These are phyloP conservation scores for Pocillopora verrucosa DNA, from an alignment of 64 coral and sea anemone genomes.

Conservation along the genomic window DNA sequence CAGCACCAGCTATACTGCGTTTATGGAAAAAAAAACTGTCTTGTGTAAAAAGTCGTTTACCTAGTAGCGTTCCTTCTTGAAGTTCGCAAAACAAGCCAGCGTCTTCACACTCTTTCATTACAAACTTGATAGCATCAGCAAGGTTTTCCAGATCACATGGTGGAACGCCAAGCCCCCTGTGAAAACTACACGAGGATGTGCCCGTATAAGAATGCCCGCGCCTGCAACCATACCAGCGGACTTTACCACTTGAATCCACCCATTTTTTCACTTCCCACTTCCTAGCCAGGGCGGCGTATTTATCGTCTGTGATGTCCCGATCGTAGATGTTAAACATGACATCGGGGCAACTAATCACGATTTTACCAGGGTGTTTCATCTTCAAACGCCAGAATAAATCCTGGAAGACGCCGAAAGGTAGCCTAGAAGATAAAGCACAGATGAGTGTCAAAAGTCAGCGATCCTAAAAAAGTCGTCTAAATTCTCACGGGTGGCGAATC, in stretches of 20 bases:
- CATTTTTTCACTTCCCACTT: constrained; percentile 91
- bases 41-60: constrained; percentile 1
- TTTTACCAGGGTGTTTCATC: constrained; percentile 32
- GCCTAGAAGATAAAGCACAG: constrained; percentile 12
- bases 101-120: constrained; percentile 96
- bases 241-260: constrained; percentile 82
- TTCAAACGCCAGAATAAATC: constrained; percentile 86
- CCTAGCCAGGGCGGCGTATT: constrained; percentile 61
- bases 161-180: constrained; percentile 61
- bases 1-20: too few species aligned
- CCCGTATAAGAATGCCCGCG: constrained; percentile 39
- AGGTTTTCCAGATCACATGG: constrained; percentile 93
- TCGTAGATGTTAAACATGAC: constrained; percentile 91
- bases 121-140: constrained; percentile 90
- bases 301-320: constrained; percentile 35
- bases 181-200: constrained; percentile 23
- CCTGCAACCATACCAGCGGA: constrained; percentile 96
- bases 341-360: constrained; percentile 87
- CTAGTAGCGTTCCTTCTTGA: constrained; percentile 89
- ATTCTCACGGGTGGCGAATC: too few species aligned
- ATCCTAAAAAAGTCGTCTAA: too few species aligned
- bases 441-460: neutral
- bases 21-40: neutral
- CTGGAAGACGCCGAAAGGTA: constrained; percentile 77
- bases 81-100: constrained; percentile 95